Conservation (phyloP, 2,113 vertebrate genomes). For the Oncorhynchus clarkii region DNA sequence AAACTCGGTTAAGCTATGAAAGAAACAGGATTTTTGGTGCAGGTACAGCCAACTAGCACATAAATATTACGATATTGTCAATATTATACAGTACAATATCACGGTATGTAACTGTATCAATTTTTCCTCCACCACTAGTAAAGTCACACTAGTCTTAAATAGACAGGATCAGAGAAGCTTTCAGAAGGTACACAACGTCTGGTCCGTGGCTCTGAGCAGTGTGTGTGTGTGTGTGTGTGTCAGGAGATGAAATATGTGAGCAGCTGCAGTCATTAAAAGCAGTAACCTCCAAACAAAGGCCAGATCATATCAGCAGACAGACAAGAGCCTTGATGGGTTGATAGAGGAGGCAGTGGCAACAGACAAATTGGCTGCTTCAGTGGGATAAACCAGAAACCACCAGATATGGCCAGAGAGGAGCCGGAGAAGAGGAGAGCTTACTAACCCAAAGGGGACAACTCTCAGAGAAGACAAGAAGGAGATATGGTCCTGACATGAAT, state of each 20-base stretch:
- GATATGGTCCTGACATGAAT: neutral
- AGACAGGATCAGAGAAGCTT: no score
- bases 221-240: slow-evolving; percentile 17
- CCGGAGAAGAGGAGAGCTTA: neutral
- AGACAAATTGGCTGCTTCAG: neutral
- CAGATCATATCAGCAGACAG: slow-evolving; percentile 17
- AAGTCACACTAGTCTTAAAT: neutral
- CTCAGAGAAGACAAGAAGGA: neutral
- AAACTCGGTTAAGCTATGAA: neutral
- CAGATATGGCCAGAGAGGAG: neutral
- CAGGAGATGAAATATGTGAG: slow-evolving; percentile 50
- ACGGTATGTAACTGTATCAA: no score
- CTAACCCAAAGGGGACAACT: no score
- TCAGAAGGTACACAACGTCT: slow-evolving; percentile 33
- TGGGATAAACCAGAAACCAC: neutral
- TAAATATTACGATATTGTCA: no score
- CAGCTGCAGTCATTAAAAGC: slow-evolving; percentile 63
- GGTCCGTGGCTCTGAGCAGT: slow-evolving; percentile 57
- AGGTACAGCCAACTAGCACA: no score
- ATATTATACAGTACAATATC: no score
- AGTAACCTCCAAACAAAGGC: slow-evolving; percentile 47
- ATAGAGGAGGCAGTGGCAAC: neutral
- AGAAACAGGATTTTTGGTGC: no score
- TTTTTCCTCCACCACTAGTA: no score
- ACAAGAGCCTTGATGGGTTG: neutral